A percentile compares a stretch with the other conserved stretches of the same genome.
phyloP scores from a whole-genome alignment of 2,797 vertebrate species.

The Sarcoramphus papa region DNA sequence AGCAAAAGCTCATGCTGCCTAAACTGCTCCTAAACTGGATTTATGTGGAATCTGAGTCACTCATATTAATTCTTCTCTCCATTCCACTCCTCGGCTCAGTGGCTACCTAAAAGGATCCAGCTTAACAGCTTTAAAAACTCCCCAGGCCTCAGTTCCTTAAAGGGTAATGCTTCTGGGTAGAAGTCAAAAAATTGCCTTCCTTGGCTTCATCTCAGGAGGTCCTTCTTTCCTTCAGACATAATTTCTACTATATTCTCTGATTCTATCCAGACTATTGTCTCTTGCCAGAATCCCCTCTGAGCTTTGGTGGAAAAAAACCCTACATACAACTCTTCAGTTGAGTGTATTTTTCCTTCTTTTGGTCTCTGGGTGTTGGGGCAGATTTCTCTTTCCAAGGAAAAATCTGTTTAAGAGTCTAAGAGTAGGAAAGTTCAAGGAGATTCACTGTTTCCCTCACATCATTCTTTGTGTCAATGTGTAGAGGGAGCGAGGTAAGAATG shows the following conservation, averaged over 20 bases:
- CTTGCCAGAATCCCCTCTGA: conserved; percentile 14
- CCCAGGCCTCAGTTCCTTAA: not conserved
- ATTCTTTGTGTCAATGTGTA: not conserved
- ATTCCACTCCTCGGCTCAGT: not conserved
- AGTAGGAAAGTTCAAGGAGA: conserved; percentile 8
- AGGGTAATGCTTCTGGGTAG: not conserved
- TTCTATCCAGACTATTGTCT: not conserved
- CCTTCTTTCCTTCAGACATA: conserved; percentile 1
- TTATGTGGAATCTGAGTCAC: not conserved
- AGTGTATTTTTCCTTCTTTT: conserved; percentile 28
- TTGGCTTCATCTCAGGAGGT: conserved; percentile 7
- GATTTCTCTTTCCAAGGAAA: conserved; percentile 42
- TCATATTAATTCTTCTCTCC: not conserved
- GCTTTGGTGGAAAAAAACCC: not conserved
- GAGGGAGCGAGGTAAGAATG: not conserved
- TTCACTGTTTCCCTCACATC: conserved; percentile 19
- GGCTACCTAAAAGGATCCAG: not conserved
- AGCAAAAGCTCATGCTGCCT: not conserved
- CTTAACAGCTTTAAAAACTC: conserved; percentile 16
- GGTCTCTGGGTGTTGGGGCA: not conserved
- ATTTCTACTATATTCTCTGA: not conserved
- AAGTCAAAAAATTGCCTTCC: not conserved
- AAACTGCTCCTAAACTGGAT: not conserved
- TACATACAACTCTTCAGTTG: not conserved
- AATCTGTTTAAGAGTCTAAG: not conserved